Conservation (phyloP, 1,140 invertebrate species). For the Drosophila bifasciata region DNA sequence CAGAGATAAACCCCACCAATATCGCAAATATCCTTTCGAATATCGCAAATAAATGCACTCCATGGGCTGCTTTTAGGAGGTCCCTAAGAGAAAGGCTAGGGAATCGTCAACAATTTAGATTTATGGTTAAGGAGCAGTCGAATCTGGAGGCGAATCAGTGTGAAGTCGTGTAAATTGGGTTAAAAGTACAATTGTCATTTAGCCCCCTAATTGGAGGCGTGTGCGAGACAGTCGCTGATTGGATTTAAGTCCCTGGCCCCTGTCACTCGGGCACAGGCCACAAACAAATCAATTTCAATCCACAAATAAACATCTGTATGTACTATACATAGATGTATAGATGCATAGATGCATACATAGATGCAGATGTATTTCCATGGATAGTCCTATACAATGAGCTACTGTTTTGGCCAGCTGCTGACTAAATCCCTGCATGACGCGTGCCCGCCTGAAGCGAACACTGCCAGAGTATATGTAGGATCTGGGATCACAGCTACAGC, state of each 20-base stretch:
- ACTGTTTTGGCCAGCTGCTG: constrained; percentile 53
- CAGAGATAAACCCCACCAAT: neutral
- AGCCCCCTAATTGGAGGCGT: constrained; percentile 79
- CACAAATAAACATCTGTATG: constrained; percentile 18
- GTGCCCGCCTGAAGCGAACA: constrained; percentile 56
- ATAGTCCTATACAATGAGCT: constrained; percentile 51
- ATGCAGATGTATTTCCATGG: too few species aligned
- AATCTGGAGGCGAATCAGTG: constrained; percentile 50
- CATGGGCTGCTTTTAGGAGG: constrained; percentile 27
- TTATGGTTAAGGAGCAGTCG: constrained; percentile 66
- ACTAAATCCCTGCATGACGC: constrained; percentile 52
- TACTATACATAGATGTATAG: too few species aligned
- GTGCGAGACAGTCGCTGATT: constrained; percentile 70
- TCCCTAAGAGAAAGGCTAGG: too few species aligned
- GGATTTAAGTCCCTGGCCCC: constrained; percentile 51
- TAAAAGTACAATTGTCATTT: constrained; percentile 82
- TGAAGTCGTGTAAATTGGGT: constrained; percentile 67
- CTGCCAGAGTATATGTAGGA: constrained; percentile 19
- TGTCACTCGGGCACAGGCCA: constrained; percentile 74
- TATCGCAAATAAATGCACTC: constrained; percentile 30
- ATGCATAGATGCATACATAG: too few species aligned
- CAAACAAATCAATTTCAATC: constrained; percentile 76
- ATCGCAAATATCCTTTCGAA: constrained; percentile 15
- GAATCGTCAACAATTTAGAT: constrained; percentile 62
- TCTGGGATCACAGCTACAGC: constrained; percentile 2